Evolutionary conservation across 92 coral and sea anemone genomes (phyloP), one percentile per base, ranked within the genome.

Genomic region (Porites evermanni): DNA sequence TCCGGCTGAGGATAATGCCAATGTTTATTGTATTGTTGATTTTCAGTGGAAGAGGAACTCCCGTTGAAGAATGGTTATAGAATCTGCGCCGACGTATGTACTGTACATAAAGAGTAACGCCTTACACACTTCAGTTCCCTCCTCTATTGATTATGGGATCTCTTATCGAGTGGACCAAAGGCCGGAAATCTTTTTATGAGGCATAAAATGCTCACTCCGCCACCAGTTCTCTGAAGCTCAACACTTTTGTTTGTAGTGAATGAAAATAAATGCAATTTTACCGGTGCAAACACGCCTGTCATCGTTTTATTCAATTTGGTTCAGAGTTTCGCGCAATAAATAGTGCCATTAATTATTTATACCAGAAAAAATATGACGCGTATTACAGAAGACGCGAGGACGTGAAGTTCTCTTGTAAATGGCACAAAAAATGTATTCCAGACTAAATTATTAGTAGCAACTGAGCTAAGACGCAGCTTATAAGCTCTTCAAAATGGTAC

Each of bases 1-100:
- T 4, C 5, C 47, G 47, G 47, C 47, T 38, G 47, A 38, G 3
- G 47, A 4, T 38, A 12, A 56, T 56, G 16, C 5, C 52, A 6
- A 50, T 21, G 13, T 14, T 66, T 66, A 9, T 20, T 21, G 14
- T 52, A 20, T 12, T 53, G 63, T 80, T 80, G 21, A 6, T 70
- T 81, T 86, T 69, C 80, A 90, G 93, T 81, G 93, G 90, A 11
- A 69, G 93, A 74, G 93, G 93, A 32, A 87, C 93, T 17, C 90
- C 93, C 32, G 84, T 90, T 13, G 88, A 90, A 69, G 91, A 90
- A 82, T 90, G 91, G 93, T 64, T 85, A 23, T 85, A 83, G 73
- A 20, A 13, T 50, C 24, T 38, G 6, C 47, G 9, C 69, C 47
- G 8, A 29, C 54, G 17, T 5, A 11, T 14, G 17, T 65, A 23